These are phyloP conservation scores for Arrhamphus sclerolepis DNA, from an alignment of 2,797 vertebrate genomes.

Conservation along the genomic window DNA sequence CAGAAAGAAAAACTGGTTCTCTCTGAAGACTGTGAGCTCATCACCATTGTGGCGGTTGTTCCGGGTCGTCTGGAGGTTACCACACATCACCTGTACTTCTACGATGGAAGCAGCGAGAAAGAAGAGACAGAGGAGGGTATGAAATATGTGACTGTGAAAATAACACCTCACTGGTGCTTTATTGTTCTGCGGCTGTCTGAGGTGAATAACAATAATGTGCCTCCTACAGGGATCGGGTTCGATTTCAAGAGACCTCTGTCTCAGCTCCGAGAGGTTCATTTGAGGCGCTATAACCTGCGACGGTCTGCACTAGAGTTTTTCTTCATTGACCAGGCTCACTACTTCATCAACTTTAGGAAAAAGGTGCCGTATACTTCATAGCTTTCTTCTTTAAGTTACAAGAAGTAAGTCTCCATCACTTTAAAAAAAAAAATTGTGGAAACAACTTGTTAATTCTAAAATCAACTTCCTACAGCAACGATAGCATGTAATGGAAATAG, in stretches of 20 bases:
- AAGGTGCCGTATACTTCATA: constrained; percentile 72
- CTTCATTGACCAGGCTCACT: constrained; percentile 97
- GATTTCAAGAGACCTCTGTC: constrained; percentile 94
- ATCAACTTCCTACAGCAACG: no score
- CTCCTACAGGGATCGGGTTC: constrained; percentile 87
- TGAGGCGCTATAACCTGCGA: constrained; percentile 96
- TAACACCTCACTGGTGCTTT: background rate
- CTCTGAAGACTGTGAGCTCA: constrained; percentile 95
- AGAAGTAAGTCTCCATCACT: no score
- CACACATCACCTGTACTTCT: constrained; percentile 96
- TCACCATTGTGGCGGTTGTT: constrained; percentile 91
- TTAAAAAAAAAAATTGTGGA: no score
- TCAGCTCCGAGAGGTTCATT: constrained; percentile 93
- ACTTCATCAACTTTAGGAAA: constrained; percentile 97
- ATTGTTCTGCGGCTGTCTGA: constrained; percentile 7
- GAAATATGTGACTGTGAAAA: background rate
- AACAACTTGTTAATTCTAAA: no score
- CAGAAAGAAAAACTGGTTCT: constrained; percentile 94
- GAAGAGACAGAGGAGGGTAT: constrained; percentile 95
- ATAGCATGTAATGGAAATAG: no score
- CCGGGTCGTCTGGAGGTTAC: constrained; percentile 93
- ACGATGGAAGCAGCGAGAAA: constrained; percentile 90
- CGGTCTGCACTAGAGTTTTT: constrained; percentile 95
- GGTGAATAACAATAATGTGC: constrained; percentile 18
- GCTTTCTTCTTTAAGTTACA: no score